A percentile compares a stretch with the other conserved stretches of the same genome.
phyloP scores from a whole-genome alignment of 1,140 invertebrate genomes.

The Lasaia peninsularis region DNA sequence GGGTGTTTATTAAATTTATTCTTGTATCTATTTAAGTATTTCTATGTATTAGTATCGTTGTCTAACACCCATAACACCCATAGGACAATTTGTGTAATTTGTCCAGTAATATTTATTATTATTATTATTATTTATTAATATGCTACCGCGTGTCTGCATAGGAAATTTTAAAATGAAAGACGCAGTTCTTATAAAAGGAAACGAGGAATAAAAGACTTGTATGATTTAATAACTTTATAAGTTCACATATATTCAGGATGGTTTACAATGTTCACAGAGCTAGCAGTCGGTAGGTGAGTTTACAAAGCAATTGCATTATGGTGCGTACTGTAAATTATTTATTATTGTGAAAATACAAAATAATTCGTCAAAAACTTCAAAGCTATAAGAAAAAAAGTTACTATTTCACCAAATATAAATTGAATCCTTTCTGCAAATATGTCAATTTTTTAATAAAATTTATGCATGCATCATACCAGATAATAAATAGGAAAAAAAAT shows the following conservation, averaged over 20 bases:
- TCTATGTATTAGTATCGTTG: too few relatives aligned
- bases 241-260: slow-evolving; percentile 63
- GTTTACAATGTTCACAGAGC: slow-evolving; percentile 51
- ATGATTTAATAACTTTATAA: slow-evolving; percentile 45
- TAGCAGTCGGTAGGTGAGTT: slow-evolving; percentile 58
- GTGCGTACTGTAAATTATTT: slow-evolving; percentile 14
- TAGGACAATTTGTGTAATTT: too few relatives aligned
- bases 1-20: too few relatives aligned
- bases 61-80: too few relatives aligned
- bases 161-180: too few relatives aligned
- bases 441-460: slow-evolving; percentile 5
- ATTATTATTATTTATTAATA: too few relatives aligned
- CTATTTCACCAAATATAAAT: slow-evolving; percentile 9
- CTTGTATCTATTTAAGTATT: too few relatives aligned
- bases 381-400: slow-evolving; percentile 17
- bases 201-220: slow-evolving; percentile 31
- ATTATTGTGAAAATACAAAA: slow-evolving; percentile 14
- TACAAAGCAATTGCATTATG: slow-evolving; percentile 48
- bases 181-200: too few relatives aligned
- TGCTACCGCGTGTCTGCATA: too few relatives aligned
- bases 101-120: too few relatives aligned
- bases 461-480: slow-evolving; percentile 18
- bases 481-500: slow-evolving; percentile 14
- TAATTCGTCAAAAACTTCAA: slow-evolving; percentile 17
- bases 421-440: slow-evolving; percentile 10